Evolutionary conservation across 2,797 vertebrate genomes (phyloP).

Genomic region (Synaphobranchus kaupii): DNA sequence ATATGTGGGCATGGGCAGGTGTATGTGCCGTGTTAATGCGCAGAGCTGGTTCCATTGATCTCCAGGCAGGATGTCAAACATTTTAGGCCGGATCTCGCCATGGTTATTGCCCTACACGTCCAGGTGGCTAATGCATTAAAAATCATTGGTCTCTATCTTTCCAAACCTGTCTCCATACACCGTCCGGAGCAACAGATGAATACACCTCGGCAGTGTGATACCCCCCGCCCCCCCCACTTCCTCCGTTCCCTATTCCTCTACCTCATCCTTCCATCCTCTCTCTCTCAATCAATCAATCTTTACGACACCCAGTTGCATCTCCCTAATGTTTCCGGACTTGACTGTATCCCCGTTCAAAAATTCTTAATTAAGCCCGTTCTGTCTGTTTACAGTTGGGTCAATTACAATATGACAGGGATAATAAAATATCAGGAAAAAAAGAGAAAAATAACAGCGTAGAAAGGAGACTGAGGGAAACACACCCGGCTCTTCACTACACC

Average conservation of each 20-base stretch:
- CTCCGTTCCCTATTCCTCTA: slow-evolving; percentile 62
- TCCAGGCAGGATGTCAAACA: slow-evolving; percentile 82
- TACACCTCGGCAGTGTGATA: slow-evolving; percentile 67
- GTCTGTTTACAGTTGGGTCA: slow-evolving; percentile 99
- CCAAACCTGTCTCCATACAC: slow-evolving; percentile 77
- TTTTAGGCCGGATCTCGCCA: slow-evolving; percentile 74
- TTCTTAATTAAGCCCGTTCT: slow-evolving; percentile 99
- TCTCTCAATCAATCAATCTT: slow-evolving; percentile 89
- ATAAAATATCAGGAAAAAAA: slow-evolving; percentile 73
- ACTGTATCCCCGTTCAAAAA: slow-evolving; percentile 96
- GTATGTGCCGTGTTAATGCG: slow-evolving; percentile 63
- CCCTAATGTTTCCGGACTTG: slow-evolving; percentile 95
- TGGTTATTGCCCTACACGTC: slow-evolving; percentile 77
- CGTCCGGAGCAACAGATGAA: slow-evolving; percentile 80
- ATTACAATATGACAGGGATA: slow-evolving; percentile 95
- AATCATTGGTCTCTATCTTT: slow-evolving; percentile 86
- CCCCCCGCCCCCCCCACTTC: slow-evolving; percentile 56
- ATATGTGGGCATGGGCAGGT: slow-evolving; percentile 50
- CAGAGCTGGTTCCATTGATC: slow-evolving; percentile 73
- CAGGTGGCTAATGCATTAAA: slow-evolving; percentile 89
- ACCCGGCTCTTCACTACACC: slow-evolving; percentile 48
- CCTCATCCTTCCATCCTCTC: slow-evolving; percentile 70
- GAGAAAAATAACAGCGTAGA: slow-evolving; percentile 39
- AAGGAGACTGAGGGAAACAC: slow-evolving; percentile 43
- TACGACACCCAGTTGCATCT: slow-evolving; percentile 92